phyloP scores from a whole-genome alignment of 2,888 invertebrate genomes.

The Adelphocoris suturalis region DNA sequence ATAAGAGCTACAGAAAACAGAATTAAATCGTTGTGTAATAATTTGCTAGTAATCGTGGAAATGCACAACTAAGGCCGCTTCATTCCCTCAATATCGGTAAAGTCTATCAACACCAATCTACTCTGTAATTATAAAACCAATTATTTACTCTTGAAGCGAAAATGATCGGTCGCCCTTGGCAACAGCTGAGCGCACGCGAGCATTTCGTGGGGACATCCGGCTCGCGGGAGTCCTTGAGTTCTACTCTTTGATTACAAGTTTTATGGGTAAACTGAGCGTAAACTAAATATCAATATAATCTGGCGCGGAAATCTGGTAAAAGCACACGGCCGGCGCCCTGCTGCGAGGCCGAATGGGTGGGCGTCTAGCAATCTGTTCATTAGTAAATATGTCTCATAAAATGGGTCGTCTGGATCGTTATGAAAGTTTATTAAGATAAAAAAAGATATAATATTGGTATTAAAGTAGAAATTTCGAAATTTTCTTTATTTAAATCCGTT shows the following conservation, averaged over 20 bases:
- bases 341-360: neutral
- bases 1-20: too few relatives aligned
- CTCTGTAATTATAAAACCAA: neutral
- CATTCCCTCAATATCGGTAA: too few relatives aligned
- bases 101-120: neutral
- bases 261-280: neutral
- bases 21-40: too few relatives aligned
- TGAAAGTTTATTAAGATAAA: too few relatives aligned
- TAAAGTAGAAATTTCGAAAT: too few relatives aligned
- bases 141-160: neutral
- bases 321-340: neutral
- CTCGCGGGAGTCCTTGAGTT: slow-evolving; percentile 12
- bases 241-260: neutral
- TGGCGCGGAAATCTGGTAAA: neutral
- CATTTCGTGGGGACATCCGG: slow-evolving; percentile 14
- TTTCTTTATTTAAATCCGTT: too few relatives aligned
- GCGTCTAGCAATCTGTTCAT: too few relatives aligned
- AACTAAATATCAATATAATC: slow-evolving; percentile 3
- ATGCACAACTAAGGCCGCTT: too few relatives aligned
- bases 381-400: too few relatives aligned
- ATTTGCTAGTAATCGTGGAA: too few relatives aligned
- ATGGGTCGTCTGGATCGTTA: too few relatives aligned
- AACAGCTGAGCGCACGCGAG: slow-evolving; percentile 34
- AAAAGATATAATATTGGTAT: too few relatives aligned
- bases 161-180: neutral